Conservation (phyloP, 1,140 invertebrate species). For the Chionoecetes opilio region DNA sequence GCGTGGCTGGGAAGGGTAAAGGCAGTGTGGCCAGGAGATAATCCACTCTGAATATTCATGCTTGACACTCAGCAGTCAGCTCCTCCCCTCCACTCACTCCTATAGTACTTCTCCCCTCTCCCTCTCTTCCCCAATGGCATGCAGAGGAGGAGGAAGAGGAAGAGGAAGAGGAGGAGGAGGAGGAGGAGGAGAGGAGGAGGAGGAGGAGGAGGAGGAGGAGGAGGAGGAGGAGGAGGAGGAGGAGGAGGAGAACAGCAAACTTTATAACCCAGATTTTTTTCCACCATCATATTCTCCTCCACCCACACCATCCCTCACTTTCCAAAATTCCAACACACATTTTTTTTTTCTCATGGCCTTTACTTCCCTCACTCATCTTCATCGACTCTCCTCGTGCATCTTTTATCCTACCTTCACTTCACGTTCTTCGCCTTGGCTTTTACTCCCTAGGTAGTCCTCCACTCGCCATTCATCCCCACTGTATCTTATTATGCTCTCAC, state of each 20-base stretch:
- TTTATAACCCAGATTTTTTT: not conserved
- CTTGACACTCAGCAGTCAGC: not conserved
- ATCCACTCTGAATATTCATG: conserved; percentile 20
- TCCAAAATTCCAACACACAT: too few species aligned
- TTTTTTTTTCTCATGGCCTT: not conserved
- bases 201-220: conserved; percentile 18
- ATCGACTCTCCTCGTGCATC: not conserved
- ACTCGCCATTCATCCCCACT: too few species aligned
- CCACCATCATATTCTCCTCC: not conserved
- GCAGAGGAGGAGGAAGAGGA: not conserved
- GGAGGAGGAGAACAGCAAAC: not conserved
- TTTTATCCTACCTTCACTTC: not conserved
- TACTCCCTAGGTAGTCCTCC: too few species aligned
- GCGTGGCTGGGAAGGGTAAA: not conserved
- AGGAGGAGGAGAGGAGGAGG: not conserved
- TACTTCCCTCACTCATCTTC: not conserved
- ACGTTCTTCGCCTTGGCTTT: too few species aligned
- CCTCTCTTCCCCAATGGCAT: not conserved
- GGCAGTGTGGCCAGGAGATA: conserved; percentile 13
- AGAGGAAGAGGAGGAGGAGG: not conserved
- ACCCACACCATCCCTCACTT: not conserved
- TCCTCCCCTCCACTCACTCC: not conserved
- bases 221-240: not conserved
- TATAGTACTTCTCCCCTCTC: not conserved
- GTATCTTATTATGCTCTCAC: too few species aligned